A percentile compares a stretch with the other conserved stretches of the same genome.
These are phyloP conservation scores for Odocoileus hemionus DNA, from an alignment of 2,113 vertebrate genomes.

Conservation along the genomic window DNA sequence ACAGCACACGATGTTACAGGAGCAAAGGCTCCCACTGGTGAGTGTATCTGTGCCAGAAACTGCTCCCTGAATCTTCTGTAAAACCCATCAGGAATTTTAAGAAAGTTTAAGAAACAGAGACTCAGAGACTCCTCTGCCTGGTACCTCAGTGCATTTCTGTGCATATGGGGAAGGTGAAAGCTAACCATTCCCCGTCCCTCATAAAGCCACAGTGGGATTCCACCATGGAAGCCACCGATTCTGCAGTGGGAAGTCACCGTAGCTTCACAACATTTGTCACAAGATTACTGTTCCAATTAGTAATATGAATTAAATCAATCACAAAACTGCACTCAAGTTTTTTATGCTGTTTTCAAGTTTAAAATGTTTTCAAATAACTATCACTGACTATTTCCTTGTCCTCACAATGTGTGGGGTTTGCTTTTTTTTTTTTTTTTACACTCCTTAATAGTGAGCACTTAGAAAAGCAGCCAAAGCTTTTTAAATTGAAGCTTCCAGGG, in stretches of 20 bases:
- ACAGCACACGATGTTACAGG: background rate
- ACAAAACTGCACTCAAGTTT: background rate
- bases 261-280: background rate
- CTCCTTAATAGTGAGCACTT: background rate
- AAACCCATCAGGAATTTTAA: background rate
- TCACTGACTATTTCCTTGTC: background rate
- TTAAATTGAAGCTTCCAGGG: background rate
- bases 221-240: background rate
- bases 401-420: background rate
- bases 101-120: background rate
- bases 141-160: no score
- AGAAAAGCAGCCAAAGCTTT: background rate
- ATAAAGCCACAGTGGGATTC: background rate
- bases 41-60: background rate
- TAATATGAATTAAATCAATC: background rate
- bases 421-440: background rate
- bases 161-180: background rate
- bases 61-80: background rate
- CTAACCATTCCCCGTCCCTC: background rate
- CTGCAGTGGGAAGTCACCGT: background rate
- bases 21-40: background rate
- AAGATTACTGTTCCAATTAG: background rate
- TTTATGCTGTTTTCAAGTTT: background rate
- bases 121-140: background rate
- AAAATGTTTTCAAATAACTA: background rate